Conservation (phyloP, 2,888 invertebrate species). For the Agonum fuliginosum region DNA sequence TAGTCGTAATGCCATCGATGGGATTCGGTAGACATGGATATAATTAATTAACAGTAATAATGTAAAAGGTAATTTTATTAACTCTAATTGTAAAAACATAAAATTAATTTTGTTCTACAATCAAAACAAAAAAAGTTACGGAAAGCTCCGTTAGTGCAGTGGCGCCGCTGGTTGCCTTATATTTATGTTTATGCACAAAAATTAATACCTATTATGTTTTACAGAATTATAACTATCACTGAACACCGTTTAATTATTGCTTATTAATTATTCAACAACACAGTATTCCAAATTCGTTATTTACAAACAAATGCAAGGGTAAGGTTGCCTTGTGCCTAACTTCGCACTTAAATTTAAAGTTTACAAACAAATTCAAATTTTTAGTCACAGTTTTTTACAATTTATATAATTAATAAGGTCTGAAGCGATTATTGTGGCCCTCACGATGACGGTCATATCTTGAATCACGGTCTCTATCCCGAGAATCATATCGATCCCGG, state of each 20-base stretch:
- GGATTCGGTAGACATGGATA: constrained; percentile 69
- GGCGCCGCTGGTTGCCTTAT: neutral
- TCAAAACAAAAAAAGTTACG: constrained; percentile 56
- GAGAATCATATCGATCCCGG: constrained; percentile 53
- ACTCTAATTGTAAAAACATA: constrained; percentile 28
- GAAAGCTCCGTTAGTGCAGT: constrained; percentile 7
- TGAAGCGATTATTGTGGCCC: constrained; percentile 50
- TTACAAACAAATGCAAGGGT: constrained; percentile 11
- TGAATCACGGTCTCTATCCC: constrained; percentile 60
- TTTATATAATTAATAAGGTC: constrained; percentile 61
- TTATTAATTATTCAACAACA: neutral
- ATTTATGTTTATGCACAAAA: neutral
- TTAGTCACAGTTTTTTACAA: constrained; percentile 1
- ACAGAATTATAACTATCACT: neutral
- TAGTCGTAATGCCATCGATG: constrained; percentile 81
- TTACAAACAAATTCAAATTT: neutral
- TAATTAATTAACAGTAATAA: constrained; percentile 33
- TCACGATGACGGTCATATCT: constrained; percentile 53
- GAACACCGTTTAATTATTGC: neutral
- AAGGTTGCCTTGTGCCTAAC: neutral
- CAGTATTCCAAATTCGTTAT: neutral
- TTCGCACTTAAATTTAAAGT: constrained; percentile 26
- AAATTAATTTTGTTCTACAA: constrained; percentile 52
- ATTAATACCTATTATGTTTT: neutral
- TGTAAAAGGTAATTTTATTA: constrained; percentile 33